phyloP scores from a whole-genome alignment of 2,113 vertebrate genomes.

The Plotosus lineatus region DNA sequence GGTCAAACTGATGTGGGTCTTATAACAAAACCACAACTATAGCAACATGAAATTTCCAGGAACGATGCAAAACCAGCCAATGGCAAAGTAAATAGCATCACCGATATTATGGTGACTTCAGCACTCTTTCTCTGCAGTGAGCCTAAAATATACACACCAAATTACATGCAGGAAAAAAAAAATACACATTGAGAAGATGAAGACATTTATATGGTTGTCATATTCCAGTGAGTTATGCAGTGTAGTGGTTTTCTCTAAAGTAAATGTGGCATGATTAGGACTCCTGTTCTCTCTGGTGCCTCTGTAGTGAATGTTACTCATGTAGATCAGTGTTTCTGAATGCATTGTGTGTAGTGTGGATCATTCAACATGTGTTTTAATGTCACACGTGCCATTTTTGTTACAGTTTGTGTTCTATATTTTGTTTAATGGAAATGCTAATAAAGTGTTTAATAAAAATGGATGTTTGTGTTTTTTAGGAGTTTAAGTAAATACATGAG shows the following conservation, averaged over 20 bases:
- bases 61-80: neutral
- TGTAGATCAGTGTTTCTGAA: conserved; percentile 62
- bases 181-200: neutral
- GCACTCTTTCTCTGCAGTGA: neutral
- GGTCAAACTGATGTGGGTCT: neutral
- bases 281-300: conserved; percentile 57
- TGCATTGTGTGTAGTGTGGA: conserved; percentile 65
- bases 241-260: conserved; percentile 58
- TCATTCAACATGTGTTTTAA: conserved; percentile 50
- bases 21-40: neutral
- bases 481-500: neutral
- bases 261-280: conserved; percentile 71
- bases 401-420: conserved; percentile 49
- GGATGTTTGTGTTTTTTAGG: neutral
- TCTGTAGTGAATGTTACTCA: conserved; percentile 63
- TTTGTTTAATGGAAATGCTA: conserved; percentile 63
- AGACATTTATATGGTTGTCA: conserved; percentile 26
- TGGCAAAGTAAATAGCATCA: neutral
- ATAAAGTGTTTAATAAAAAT: conserved; percentile 68
- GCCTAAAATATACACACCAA: conserved; percentile 2
- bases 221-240: conserved; percentile 48
- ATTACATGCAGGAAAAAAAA: neutral
- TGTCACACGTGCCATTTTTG: conserved; percentile 56
- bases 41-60: neutral
- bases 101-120: neutral